These are phyloP conservation scores for Zaprionus africanus DNA, from an alignment of 1,140 invertebrate genomes.

Conservation along the genomic window DNA sequence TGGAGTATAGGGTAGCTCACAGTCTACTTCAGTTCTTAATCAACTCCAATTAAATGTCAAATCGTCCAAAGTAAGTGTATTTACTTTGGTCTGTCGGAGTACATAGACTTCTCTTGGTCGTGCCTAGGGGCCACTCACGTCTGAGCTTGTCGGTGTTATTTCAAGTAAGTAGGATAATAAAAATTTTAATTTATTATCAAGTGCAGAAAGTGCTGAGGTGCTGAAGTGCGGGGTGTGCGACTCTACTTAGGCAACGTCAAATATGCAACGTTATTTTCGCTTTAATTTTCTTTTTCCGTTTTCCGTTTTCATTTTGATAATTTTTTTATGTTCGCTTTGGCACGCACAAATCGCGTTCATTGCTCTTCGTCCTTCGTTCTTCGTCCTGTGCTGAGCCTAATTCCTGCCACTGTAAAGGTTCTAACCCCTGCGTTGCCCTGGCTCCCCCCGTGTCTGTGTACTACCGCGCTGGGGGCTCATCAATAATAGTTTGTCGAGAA, in stretches of 20 bases:
- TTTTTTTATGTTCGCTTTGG: conserved; percentile 8
- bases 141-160: background rate
- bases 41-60: too few species aligned
- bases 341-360: conserved; percentile 77
- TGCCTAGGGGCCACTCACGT: too few species aligned
- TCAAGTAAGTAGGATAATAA: conserved; percentile 66
- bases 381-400: background rate
- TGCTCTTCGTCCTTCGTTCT: conserved; percentile 17
- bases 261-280: conserved; percentile 50
- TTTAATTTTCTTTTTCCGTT: conserved; percentile 41
- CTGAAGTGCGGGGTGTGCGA: background rate
- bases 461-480: conserved; percentile 44
- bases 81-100: too few species aligned
- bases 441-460: background rate
- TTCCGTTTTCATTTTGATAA: conserved; percentile 31
- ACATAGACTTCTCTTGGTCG: too few species aligned
- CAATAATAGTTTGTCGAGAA: conserved; percentile 77
- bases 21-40: too few species aligned
- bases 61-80: too few species aligned
- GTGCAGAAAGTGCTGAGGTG: conserved; percentile 64
- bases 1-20: too few species aligned
- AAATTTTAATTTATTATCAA: conserved; percentile 73
- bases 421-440: background rate
- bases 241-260: conserved; percentile 21
- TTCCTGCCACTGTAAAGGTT: background rate